phyloP scores from a whole-genome alignment of 2,113 vertebrate genomes.

The Sceloporus tristichus region DNA sequence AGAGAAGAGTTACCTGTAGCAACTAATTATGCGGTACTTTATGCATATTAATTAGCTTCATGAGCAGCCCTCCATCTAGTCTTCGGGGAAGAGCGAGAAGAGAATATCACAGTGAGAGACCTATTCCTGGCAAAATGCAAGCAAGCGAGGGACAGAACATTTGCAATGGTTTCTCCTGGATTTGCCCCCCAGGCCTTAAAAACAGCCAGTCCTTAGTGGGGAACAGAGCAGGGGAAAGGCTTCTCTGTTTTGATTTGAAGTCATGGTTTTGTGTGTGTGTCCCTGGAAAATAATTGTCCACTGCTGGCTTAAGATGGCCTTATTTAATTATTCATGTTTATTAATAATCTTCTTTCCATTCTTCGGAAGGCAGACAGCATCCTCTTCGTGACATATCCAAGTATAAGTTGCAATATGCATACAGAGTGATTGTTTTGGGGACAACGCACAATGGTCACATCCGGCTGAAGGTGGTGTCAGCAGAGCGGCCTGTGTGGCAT shows the following conservation, averaged over 20 bases:
- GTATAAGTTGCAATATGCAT: too few relatives aligned
- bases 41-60: constrained; percentile 83
- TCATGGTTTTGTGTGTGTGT: background rate
- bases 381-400: too few relatives aligned
- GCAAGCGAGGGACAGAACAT: constrained; percentile 50
- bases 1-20: constrained; percentile 85
- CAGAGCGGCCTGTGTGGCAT: too few relatives aligned
- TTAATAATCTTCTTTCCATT: background rate
- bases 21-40: constrained; percentile 83
- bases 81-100: constrained; percentile 65
- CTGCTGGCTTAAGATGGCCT: background rate
- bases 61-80: constrained; percentile 64
- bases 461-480: too few relatives aligned
- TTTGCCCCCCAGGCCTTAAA: constrained; percentile 62
- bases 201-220: constrained; percentile 50
- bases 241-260: background rate
- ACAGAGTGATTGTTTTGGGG: too few relatives aligned
- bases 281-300: background rate
- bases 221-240: constrained; percentile 2
- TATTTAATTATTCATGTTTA: constrained; percentile 9
- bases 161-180: constrained; percentile 62
- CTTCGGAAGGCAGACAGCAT: background rate
- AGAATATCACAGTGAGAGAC: constrained; percentile 69
- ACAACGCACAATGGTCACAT: too few relatives aligned
- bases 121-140: constrained; percentile 69